A percentile compares a stretch with the other conserved stretches of the same genome.
These are phyloP conservation scores for Halcyon malimbica DNA, from an alignment of 2,113 vertebrate genomes.

Conservation along the genomic window DNA sequence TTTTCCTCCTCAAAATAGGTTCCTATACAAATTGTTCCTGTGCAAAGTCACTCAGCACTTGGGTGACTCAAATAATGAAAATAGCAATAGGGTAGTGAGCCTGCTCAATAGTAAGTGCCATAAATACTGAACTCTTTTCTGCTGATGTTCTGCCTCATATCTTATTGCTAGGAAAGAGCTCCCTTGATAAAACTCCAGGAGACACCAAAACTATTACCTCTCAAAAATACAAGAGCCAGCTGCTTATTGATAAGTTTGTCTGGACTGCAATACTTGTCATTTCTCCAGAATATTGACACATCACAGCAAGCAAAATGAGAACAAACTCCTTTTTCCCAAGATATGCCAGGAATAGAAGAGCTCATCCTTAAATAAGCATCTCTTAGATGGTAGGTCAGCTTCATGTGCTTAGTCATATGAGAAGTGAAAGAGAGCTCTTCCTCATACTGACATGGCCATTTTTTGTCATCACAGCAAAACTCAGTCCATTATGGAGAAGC, in stretches of 20 bases:
- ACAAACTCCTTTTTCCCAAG: background rate
- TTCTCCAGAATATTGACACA: background rate
- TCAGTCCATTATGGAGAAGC: background rate
- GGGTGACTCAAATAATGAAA: constrained; percentile 2
- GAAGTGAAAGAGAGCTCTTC: background rate
- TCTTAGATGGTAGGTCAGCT: background rate
- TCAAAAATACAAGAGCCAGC: constrained; percentile 20
- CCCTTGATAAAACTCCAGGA: background rate
- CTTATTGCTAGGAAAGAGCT: background rate
- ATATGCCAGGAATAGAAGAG: background rate
- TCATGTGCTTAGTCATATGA: accelerated
- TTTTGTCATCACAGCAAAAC: background rate
- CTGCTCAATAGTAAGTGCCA: background rate
- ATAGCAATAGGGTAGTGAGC: background rate
- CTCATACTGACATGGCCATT: accelerated
- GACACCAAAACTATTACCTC: background rate
- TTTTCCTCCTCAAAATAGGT: background rate
- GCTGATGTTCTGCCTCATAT: background rate
- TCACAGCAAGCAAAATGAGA: background rate
- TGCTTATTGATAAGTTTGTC: background rate
- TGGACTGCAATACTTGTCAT: background rate
- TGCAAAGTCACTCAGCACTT: background rate
- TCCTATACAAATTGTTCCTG: background rate
- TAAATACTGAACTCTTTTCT: background rate
- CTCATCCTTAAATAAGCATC: background rate